Base-by-base conservation (phyloP, 1,140 invertebrate genomes). In the Cydia pomonella region DNA sequence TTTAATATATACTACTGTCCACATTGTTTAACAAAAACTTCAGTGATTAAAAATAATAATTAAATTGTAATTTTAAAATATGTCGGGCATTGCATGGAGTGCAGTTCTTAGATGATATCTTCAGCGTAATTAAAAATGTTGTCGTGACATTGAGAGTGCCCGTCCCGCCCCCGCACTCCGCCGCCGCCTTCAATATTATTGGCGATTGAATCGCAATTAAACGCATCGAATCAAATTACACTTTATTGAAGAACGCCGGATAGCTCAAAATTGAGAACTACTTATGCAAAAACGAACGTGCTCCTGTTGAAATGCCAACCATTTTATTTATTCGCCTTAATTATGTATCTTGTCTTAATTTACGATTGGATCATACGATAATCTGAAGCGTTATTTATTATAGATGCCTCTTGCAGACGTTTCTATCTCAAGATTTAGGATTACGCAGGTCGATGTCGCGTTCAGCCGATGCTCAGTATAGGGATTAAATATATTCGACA, bases 271-370 rank as follows among this genome's bases (percentile, higher is more conserved):
- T 93, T 83, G 86, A 83, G 75, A 82, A 73, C 77, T 89, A 86
- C 82, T 78, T 41, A 77, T 69, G 80, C 85, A 84, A 85, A 89
- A 91, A 90, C 90, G 88, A 91, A 93, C 89, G 90, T 90, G 90
- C 90, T 91, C 87, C 89, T 87, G 88, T 91, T 84, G 88, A 92
- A 93, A 93, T 93, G 90, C 91, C 91, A 93, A 91, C 89, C 90
- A 91, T 92, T 92, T 93, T 92, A 92, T 93, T 93, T 93, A 93
- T 93, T 93, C 85, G 81, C 89, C 88, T 93, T 93, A 93, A 93
- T 93, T 93, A 92, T 93, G 91, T 92, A 93, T 92, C 91, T 92
- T 93, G 91, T 93, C 90, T 92, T 93, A 93, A 93, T 93, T 93
- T 93, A 93, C 91, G 91, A 93, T 93, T 92, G 89, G 89, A 93